Evolutionary conservation across 64 coral and sea anemone genomes (phyloP).

Genomic region (Porites lutea): DNA sequence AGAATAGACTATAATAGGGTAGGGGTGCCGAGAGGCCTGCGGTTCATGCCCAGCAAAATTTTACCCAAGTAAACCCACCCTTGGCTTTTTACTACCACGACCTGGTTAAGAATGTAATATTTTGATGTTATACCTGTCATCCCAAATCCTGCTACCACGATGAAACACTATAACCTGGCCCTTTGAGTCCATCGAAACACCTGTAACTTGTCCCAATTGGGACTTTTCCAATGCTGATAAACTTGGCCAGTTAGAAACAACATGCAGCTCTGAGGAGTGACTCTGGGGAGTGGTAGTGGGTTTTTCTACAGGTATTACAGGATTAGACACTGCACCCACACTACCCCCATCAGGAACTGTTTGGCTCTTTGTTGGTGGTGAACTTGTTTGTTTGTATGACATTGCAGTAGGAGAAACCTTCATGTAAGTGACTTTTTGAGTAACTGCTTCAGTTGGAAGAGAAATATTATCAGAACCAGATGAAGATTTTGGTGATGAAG

Average conservation of each 20-base stretch:
- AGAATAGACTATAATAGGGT: too few relatives aligned
- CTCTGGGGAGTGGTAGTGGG: neutral
- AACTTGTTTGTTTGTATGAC: neutral
- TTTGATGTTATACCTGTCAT: constrained; percentile 43
- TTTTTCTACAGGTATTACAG: neutral
- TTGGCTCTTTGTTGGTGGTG: neutral
- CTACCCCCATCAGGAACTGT: neutral
- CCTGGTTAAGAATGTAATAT: too few relatives aligned
- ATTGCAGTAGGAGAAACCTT: neutral
- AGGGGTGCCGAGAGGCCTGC: too few relatives aligned
- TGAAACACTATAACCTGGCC: constrained; percentile 82
- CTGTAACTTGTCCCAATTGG: constrained; percentile 75
- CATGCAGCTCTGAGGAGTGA: neutral
- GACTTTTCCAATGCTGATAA: constrained; percentile 15
- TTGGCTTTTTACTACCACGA: too few relatives aligned
- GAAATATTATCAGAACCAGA: neutral
- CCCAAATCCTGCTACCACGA: constrained; percentile 70
- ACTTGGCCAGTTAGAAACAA: constrained; percentile 61
- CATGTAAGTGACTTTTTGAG: neutral
- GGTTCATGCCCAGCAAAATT: too few relatives aligned
- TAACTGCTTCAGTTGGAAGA: neutral
- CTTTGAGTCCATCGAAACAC: constrained; percentile 61
- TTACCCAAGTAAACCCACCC: too few relatives aligned
- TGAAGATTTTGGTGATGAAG: neutral
- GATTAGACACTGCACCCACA: neutral